Conservation (phyloP, 2,113 vertebrate species). For the Nibea albiflora region DNA sequence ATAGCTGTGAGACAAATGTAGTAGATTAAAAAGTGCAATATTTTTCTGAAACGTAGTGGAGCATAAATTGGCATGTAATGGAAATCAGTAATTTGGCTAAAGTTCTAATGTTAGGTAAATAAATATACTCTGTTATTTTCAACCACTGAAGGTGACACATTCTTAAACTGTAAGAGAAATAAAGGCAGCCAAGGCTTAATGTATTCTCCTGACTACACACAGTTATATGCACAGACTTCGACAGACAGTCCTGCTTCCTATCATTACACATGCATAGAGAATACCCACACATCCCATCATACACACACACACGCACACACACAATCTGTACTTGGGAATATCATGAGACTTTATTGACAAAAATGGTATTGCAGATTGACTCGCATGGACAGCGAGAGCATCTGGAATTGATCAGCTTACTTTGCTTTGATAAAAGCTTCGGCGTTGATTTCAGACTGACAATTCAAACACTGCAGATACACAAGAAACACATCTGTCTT, state of each 20-base stretch:
- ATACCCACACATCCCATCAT: constrained; percentile 34
- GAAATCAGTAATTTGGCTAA: background rate
- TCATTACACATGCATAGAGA: constrained; percentile 18
- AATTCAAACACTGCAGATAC: constrained; percentile 78
- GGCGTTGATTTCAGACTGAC: constrained; percentile 71
- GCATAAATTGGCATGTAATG: background rate
- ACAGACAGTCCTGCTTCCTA: constrained; percentile 14
- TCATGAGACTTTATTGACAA: constrained; percentile 69
- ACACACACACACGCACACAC: constrained; percentile 26
- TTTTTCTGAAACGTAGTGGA: background rate
- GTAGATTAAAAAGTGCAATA: background rate
- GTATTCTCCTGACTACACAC: constrained; percentile 32
- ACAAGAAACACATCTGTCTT: constrained; percentile 73
- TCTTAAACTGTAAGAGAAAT: constrained; percentile 8
- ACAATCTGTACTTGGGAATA: constrained; percentile 56
- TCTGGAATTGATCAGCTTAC: constrained; percentile 74
- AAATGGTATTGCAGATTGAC: constrained; percentile 47
- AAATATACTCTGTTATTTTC: background rate
- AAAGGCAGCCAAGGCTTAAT: constrained; percentile 20
- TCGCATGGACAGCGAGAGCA: constrained; percentile 65
- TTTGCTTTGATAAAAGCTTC: constrained; percentile 76
- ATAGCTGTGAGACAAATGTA: background rate
- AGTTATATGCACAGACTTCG: constrained; percentile 4
- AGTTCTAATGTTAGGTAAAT: background rate
- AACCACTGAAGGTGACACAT: background rate